Percentiles rank a stretch among this genome's conserved stretches.
phyloP scores from a whole-genome alignment of 2,888 invertebrate species.

The Eremobia ochroleuca region DNA sequence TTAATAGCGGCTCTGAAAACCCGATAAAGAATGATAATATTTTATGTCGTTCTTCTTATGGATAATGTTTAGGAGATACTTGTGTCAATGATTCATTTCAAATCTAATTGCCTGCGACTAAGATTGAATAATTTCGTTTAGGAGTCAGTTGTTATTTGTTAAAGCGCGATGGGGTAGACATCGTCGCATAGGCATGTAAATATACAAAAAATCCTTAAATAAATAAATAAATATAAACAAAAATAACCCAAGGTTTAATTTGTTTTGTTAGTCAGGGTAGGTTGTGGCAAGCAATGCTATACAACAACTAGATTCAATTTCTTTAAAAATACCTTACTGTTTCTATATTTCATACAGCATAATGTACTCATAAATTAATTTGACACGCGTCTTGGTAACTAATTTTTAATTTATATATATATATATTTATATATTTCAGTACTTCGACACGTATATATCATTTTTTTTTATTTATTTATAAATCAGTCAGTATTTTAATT shows the following conservation, averaged over 20 bases:
- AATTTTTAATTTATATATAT: no score
- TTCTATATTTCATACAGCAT: conserved; percentile 10
- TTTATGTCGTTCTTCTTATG: neutral
- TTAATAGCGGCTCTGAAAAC: neutral
- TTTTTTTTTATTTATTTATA: no score
- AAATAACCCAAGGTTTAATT: conserved; percentile 1
- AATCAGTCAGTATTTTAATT: no score
- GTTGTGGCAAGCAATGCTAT: neutral
- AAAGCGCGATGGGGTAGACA: neutral
- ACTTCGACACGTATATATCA: no score
- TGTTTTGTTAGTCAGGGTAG: neutral
- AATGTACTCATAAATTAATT: conserved; percentile 31
- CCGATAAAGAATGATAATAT: neutral
- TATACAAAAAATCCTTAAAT: neutral
- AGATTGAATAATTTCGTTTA: neutral
- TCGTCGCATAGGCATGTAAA: neutral
- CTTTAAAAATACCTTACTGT: neutral
- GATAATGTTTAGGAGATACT: neutral
- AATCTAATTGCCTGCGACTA: neutral
- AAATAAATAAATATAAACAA: neutral
- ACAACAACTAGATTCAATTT: neutral
- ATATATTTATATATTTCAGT: no score
- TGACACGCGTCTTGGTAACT: conserved; percentile 14
- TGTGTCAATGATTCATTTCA: neutral
- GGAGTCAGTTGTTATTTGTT: neutral